Conservation (phyloP, 2,888 invertebrate genomes). For the Tetranychus piercei region DNA sequence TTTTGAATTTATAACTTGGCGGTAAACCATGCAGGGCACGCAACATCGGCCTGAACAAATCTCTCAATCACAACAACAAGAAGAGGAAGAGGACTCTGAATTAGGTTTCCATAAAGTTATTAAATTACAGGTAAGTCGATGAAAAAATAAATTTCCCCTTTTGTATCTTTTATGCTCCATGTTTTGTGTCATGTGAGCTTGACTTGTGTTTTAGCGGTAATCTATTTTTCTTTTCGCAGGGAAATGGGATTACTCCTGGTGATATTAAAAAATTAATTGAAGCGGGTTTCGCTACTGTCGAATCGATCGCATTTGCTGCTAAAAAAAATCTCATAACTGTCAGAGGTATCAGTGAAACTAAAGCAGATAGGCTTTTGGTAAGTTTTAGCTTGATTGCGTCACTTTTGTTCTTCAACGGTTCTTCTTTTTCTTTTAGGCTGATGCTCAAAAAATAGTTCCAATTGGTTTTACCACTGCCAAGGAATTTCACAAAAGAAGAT, state of each 20-base stretch:
- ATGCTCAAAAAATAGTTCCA: slow-evolving; percentile 78
- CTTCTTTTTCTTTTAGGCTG: slow-evolving; percentile 37
- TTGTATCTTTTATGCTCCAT: not conserved
- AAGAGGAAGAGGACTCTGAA: not conserved
- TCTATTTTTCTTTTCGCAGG: slow-evolving; percentile 38
- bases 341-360: slow-evolving; percentile 91
- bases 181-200: no score
- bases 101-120: not conserved
- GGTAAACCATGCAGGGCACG: not conserved
- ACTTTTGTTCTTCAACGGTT: slow-evolving; percentile 22
- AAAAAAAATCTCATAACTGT: slow-evolving; percentile 69
- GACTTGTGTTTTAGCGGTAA: not conserved
- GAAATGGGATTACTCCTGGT: slow-evolving; percentile 66
- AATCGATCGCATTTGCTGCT: slow-evolving; percentile 81
- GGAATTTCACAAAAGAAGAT: slow-evolving; percentile 79
- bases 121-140: not conserved
- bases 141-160: not conserved
- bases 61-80: not conserved
- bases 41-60: not conserved
- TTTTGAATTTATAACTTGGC: not conserved
- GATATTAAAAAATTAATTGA: slow-evolving; percentile 86
- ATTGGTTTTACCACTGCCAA: slow-evolving; percentile 98
- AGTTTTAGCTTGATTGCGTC: slow-evolving; percentile 14
- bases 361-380: slow-evolving; percentile 76
- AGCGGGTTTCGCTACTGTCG: slow-evolving; percentile 82